phyloP scores from a whole-genome alignment of 23 tunicate species.

The Trididemnum nubilum region DNA sequence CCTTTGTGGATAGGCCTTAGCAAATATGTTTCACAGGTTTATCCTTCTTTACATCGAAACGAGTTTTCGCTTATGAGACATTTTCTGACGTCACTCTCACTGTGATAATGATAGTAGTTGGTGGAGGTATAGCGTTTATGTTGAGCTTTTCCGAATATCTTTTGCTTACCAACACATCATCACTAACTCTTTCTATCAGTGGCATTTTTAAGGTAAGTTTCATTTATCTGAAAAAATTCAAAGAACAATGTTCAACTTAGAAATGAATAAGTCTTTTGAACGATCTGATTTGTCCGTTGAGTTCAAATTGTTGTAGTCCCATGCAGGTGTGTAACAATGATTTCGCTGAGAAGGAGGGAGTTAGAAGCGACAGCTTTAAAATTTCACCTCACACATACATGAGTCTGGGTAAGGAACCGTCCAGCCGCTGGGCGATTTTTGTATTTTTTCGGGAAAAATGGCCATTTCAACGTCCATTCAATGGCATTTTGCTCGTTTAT shows the following conservation, averaged over 20 bases:
- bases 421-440: no score
- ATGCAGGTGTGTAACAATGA: no score
- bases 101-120: conserved; percentile 52
- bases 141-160: conserved; percentile 85
- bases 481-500: no score
- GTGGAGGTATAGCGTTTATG: conserved; percentile 73
- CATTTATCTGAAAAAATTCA: background rate
- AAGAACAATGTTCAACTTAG: background rate
- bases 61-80: conserved; percentile 36
- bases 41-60: conserved; percentile 51
- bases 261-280: background rate
- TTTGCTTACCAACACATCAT: conserved; percentile 72
- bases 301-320: background rate
- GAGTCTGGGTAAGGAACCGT: no score
- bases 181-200: conserved; percentile 73
- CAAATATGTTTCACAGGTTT: conserved; percentile 50
- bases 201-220: conserved; percentile 81
- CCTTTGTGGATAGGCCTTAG: no score
- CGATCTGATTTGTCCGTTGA: background rate
- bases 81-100: conserved; percentile 27
- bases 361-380: no score
- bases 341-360: no score
- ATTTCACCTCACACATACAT: no score
- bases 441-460: no score
- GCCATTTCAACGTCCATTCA: no score